Evolutionary conservation across 2,797 vertebrate genomes (phyloP).

Genomic region (Streptopelia turtur): DNA sequence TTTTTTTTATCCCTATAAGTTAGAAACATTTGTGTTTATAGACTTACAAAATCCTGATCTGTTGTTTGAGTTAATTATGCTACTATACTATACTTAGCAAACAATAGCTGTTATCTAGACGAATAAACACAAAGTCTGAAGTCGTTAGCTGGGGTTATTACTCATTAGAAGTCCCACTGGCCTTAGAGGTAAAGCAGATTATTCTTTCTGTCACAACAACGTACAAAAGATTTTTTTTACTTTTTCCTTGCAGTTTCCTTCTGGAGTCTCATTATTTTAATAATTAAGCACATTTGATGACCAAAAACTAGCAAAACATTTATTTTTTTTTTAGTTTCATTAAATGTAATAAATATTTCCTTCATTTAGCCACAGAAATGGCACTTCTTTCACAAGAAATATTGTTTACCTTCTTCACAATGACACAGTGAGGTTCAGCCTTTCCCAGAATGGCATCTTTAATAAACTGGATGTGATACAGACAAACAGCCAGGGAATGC

Average conservation of each 20-base stretch:
- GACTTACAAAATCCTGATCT: not conserved
- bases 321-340: constrained; percentile 30
- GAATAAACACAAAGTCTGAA: not conserved
- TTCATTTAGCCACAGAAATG: constrained; percentile 48
- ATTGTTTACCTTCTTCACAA: constrained; percentile 69
- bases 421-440: constrained; percentile 35
- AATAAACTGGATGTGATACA: constrained; percentile 57
- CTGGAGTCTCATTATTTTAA: constrained; percentile 31
- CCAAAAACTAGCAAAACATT: constrained; percentile 35
- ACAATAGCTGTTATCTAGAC: not conserved
- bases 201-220: not conserved
- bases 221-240: not conserved
- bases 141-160: not conserved
- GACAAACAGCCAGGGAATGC: constrained; percentile 66
- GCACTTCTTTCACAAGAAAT: constrained; percentile 64
- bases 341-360: constrained; percentile 60
- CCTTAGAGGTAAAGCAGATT: not conserved
- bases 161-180: not conserved
- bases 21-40: not conserved
- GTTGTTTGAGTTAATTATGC: not conserved
- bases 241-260: constrained; percentile 5
- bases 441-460: constrained; percentile 61
- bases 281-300: constrained; percentile 19
- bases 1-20: not conserved
- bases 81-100: not conserved